Base-by-base conservation (phyloP, 2,888 invertebrate genomes). In the Physocephala rufipes region DNA sequence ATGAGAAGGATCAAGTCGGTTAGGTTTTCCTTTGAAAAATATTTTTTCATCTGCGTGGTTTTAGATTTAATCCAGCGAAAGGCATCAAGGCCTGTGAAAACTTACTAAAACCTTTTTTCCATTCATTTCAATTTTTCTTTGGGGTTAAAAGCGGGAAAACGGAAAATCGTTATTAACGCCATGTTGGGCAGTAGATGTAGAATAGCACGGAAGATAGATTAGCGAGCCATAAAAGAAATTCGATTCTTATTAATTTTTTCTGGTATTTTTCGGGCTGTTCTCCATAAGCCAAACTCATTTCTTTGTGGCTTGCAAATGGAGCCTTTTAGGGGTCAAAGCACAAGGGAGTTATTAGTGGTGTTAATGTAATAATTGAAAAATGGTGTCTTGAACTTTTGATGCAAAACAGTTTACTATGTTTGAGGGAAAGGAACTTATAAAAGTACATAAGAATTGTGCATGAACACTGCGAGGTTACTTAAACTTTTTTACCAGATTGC, bases 121-220 rank as follows among this genome's bases (percentile, higher is more conserved):
- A n/a, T 55, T 24, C 55, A 26, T 26, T 55, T 24, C 24, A 21
- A 9, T 19, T 45, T 45, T 55, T 55, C 24, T 62, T 63, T 26
- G 24, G 3, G 15, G 24, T 15, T n/a, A n/a, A n/a, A n/a, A n/a
- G n/a, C n/a, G n/a, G n/a, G 21, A 45, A 63, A 47, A 21, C 63
- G 63, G 63, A 63, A 63, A 63, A 26, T 26, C 63, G 24, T 45
- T 36, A 62, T 62, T 59, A 28, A 59, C 59, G 28, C 59, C 30
- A 61, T n/a, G 59, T 3, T 49, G 49, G 13, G 47, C 5, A n/a
- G 13, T 49, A 19, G 49, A 19, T 13, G 49, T 49, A 16, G n/a
- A 21, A 9, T 36, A 36, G 36, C 36, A 36, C 4, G 36, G 9
- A 36, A 36, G 53, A 21, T 24, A n/a, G 19, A 49, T 49, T 4